Evolutionary conservation across 1,140 invertebrate species (phyloP).

Genomic region (Megalonaias nervosa): DNA sequence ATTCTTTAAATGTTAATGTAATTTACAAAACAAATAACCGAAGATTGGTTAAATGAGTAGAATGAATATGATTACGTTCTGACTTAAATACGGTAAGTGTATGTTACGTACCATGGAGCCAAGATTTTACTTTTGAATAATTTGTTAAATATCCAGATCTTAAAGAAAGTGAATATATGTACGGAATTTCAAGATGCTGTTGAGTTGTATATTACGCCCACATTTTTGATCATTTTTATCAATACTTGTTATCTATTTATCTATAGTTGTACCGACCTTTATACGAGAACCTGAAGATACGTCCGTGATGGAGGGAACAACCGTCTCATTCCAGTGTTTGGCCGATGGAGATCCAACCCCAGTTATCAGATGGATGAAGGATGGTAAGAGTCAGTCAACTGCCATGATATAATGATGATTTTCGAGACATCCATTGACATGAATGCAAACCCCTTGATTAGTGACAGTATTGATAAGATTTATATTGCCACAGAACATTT

Average conservation of each 20-base stretch:
- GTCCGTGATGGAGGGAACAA: constrained; percentile 34
- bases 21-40: too few species aligned
- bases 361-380: constrained; percentile 86
- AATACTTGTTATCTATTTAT: constrained; percentile 4
- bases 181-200: too few species aligned
- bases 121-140: background rate
- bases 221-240: background rate
- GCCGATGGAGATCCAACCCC: constrained; percentile 84
- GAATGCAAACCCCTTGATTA: too few species aligned
- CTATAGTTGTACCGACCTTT: constrained; percentile 46
- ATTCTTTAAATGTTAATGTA: too few species aligned
- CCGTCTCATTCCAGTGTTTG: constrained; percentile 76
- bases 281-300: constrained; percentile 39
- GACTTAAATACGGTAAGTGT: background rate
- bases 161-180: background rate
- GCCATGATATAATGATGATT: too few species aligned
- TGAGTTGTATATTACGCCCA: too few species aligned
- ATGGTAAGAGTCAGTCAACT: constrained; percentile 73
- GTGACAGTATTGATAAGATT: too few species aligned
- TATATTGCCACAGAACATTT: too few species aligned
- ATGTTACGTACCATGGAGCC: background rate
- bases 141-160: background rate
- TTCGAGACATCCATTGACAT: too few species aligned
- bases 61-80: too few species aligned
- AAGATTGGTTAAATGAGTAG: too few species aligned